A percentile compares a stretch with the other conserved stretches of the same genome.
Evolutionary conservation across 1,140 invertebrate species (phyloP).

Genomic region (Lordiphosa stackelbergi): DNA sequence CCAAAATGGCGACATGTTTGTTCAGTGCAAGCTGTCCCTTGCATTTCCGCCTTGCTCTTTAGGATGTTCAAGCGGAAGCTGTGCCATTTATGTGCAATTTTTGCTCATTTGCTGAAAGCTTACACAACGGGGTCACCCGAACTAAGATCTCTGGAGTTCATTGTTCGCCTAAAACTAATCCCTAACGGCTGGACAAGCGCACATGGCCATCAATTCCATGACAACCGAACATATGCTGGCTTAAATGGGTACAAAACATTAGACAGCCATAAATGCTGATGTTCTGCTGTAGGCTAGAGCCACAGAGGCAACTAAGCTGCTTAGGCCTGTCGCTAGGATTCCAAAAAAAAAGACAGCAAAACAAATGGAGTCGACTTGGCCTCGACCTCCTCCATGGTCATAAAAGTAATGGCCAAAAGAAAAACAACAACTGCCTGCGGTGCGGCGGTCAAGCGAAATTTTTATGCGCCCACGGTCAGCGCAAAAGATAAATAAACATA

Average conservation of each 20-base stretch:
- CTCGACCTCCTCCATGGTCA: constrained; percentile 14
- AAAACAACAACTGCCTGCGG: constrained; percentile 18
- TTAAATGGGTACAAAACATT: constrained; percentile 53
- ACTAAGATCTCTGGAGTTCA: constrained; percentile 24
- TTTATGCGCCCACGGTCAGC: constrained; percentile 37
- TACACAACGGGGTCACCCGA: constrained; percentile 45
- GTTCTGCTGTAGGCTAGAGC: constrained; percentile 16
- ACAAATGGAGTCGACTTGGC: constrained; percentile 12
- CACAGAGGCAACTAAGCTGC: constrained; percentile 43
- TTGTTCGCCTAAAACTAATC: constrained; percentile 23
- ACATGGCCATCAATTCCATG: constrained; percentile 16
- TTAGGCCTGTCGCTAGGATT: constrained; percentile 26
- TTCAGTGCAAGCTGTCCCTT: constrained; percentile 27
- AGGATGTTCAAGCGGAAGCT: constrained; percentile 28
- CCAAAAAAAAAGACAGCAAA: constrained; percentile 31
- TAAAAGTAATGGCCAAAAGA: constrained; percentile 49
- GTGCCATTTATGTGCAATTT: constrained; percentile 42
- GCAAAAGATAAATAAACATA: constrained; percentile 57
- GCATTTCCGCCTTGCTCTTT: constrained; percentile 43
- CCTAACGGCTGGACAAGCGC: constrained; percentile 15
- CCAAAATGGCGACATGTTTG: constrained; percentile 45
- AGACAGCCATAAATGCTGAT: constrained; percentile 51
- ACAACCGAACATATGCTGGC: constrained; percentile 15
- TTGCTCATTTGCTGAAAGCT: constrained; percentile 52
- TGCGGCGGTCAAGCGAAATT: constrained; percentile 23